phyloP scores from a whole-genome alignment of 2,113 vertebrate genomes.

The Rhinogobius similis region DNA sequence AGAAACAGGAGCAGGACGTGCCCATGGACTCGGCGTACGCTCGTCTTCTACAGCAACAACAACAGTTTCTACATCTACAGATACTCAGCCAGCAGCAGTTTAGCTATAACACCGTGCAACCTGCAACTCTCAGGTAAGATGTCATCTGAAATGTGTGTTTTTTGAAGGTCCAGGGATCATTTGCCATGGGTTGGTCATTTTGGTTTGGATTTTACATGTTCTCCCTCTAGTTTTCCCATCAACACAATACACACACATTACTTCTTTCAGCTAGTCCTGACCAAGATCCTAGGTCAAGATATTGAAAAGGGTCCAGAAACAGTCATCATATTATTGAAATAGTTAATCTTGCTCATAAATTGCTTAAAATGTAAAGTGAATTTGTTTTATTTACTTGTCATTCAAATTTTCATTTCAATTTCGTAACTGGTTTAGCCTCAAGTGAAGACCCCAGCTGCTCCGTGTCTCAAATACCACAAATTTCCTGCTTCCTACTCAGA shows the following conservation, averaged over 20 bases:
- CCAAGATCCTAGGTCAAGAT: neutral
- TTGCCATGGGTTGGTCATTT: neutral
- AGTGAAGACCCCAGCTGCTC: conserved; percentile 34
- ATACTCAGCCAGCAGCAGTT: conserved; percentile 96
- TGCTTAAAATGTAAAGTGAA: neutral
- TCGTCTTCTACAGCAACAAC: conserved; percentile 95
- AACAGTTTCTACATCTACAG: conserved; percentile 98
- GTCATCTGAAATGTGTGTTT: neutral
- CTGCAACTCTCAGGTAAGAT: conserved; percentile 80
- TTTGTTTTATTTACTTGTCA: neutral
- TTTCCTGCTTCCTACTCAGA: conserved; percentile 53
- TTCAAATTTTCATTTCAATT: neutral
- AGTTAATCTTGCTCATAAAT: neutral
- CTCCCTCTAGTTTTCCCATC: neutral
- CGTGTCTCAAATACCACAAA: conserved; percentile 32
- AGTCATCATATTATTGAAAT: neutral
- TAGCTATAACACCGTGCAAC: conserved; percentile 88
- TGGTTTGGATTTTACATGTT: neutral
- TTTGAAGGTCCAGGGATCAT: too few species aligned
- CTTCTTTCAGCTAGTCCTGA: neutral
- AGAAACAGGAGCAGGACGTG: conserved; percentile 90
- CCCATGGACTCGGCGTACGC: conserved; percentile 96
- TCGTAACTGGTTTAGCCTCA: neutral
- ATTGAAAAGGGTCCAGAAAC: neutral
- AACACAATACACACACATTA: too few species aligned